Evolutionary conservation across 2,888 invertebrate genomes (phyloP).

Genomic region (Liposcelis brunnea): DNA sequence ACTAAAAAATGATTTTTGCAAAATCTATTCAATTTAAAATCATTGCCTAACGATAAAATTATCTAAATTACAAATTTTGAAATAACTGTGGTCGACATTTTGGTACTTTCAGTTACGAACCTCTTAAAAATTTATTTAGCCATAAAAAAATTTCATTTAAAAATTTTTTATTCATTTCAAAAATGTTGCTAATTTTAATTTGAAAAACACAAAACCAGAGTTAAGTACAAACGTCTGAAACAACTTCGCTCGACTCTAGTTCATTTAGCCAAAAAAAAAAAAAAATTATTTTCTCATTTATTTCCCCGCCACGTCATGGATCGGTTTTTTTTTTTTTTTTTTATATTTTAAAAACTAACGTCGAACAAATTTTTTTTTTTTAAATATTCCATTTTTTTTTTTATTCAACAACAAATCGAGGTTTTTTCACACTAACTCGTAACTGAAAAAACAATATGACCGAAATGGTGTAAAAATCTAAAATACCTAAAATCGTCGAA

Average conservation of each 20-base stretch:
- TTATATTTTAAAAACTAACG: too few species aligned
- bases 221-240: conserved; percentile 3
- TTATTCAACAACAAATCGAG: conserved; percentile 4
- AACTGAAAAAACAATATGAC: neutral
- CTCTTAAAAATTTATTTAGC: too few species aligned
- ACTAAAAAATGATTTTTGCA: too few species aligned
- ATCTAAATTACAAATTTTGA: conserved; percentile 7
- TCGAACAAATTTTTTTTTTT: too few species aligned
- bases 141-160: too few species aligned
- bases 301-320: too few species aligned
- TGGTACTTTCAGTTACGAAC: conserved; percentile 4
- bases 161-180: neutral
- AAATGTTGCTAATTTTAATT: conserved; percentile 8
- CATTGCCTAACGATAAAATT: conserved; percentile 7
- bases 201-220: conserved; percentile 3
- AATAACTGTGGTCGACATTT: conserved; percentile 8
- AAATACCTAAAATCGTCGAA: conserved; percentile 3
- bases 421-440: conserved; percentile 1
- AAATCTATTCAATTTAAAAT: too few species aligned
- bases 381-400: too few species aligned
- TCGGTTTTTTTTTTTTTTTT: too few species aligned
- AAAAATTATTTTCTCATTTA: too few species aligned
- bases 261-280: too few species aligned
- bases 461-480: conserved; percentile 7
- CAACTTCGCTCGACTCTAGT: too few species aligned